A percentile compares a stretch with the other conserved stretches of the same genome.
Conservation (phyloP, 2,113 vertebrate species). For the Scortum barcoo region DNA sequence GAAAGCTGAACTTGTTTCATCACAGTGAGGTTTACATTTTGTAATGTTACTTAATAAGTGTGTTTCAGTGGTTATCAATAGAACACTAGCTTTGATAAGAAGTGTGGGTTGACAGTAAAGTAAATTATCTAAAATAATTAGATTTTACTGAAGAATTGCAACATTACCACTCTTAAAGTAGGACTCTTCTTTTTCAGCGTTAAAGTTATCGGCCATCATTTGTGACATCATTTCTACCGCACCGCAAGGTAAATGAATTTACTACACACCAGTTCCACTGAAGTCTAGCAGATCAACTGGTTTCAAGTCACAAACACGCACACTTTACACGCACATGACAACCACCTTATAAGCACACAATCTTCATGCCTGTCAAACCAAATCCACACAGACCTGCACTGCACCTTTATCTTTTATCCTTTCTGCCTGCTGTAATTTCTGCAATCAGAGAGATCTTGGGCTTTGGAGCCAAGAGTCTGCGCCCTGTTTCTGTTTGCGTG, state of each 20-base stretch:
- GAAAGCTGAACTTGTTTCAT: neutral
- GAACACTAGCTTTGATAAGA: neutral
- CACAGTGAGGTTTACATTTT: neutral
- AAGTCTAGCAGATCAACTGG: constrained; percentile 38
- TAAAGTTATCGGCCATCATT: neutral
- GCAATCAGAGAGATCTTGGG: constrained; percentile 77
- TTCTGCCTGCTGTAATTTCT: constrained; percentile 75
- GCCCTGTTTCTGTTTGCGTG: constrained; percentile 67
- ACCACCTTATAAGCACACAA: constrained; percentile 57
- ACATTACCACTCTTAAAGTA: neutral
- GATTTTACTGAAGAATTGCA: no score
- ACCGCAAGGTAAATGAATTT: neutral
- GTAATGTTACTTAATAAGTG: neutral
- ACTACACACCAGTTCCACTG: constrained; percentile 8
- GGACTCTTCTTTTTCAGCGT: neutral
- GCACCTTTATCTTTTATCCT: constrained; percentile 72
- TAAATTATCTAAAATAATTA: neutral
- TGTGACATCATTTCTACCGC: neutral
- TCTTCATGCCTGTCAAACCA: constrained; percentile 77
- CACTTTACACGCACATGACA: constrained; percentile 21
- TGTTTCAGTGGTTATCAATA: neutral
- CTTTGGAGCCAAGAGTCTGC: constrained; percentile 80
- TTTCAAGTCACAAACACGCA: constrained; percentile 18
- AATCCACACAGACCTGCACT: constrained; percentile 58
- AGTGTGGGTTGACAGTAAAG: neutral